Base-by-base conservation (phyloP, 2,797 vertebrate species). In the Hemitrygon akajei region DNA sequence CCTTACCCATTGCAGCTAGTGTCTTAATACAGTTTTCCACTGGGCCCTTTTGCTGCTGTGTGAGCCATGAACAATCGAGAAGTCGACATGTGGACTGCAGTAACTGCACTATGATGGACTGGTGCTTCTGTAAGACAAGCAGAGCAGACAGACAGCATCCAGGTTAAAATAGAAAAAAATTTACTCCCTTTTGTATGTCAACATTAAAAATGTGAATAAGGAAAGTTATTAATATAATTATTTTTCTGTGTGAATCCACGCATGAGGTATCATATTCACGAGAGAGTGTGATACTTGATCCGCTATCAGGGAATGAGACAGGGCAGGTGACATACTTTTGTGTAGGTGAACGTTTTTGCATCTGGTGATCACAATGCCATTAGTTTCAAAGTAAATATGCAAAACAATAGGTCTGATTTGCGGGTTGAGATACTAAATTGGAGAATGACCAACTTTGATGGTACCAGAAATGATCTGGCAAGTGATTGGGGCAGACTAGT, bases 11-110 rank as follows among this genome's bases (percentile, higher is more conserved):
- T 96, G 97, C 95, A 94, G 98, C 97, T 93, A 99, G 96, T 0
- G 98, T 99, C 94, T 97, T 97, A 95, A 99, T 98, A 94, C 99
- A 99, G 95, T 97, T 95, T 95, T 99, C 99, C 95, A 98, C 98
- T 0, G 98, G 97, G 73, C 95, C 96, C 94, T 97, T 97, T 95
- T 99, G 98, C 95, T 98, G 98, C 96, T 98, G 98, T 96, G 98
- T 98, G 94, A 99, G 96, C 99, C 98, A 99, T 0, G 98, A 97
- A 75, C 98, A 98, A 95, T 99, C 98, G 79, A 99, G 95, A 94
- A 99, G 97, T 34, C 98, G 95, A 86, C 95, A 97, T 9, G 97
- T 97, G 7, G 98, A 98, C 96, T 99, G 98, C 0, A 99, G 97
- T 94, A 99, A 97, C 95, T 98, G 98, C 10, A 97, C 98, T 77